Evolutionary conservation across 2,113 vertebrate species (phyloP), one percentile per base, ranked within the genome.

Genomic region (Monopterus albus): DNA sequence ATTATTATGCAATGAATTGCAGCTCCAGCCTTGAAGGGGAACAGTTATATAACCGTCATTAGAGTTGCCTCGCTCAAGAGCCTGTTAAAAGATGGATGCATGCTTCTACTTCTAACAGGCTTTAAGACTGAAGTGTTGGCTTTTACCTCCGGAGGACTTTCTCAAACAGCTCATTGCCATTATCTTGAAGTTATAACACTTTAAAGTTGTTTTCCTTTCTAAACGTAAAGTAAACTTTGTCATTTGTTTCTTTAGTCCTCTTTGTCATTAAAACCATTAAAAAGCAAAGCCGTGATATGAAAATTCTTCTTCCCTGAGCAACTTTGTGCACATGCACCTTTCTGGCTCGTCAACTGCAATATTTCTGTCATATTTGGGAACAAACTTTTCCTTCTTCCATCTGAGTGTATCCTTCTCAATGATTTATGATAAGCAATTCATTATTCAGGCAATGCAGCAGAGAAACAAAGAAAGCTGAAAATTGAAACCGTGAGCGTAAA

Each of bases 381-480:
- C 75, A 80, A 84, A 84, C 72, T 82, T 81, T 70, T 80, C 78
- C 71, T 55, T 71, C 83, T 82, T 57, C 46, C 69, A 26, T 68
- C 67, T 14, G 67, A 84, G 58, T n/a, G 58, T 36, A 23, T 67
- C 55, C 79, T 26, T 28, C 66, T 93, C 65, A 87, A 92, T 86
- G 84, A 92, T 92, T 91, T 75, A 92, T 89, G 87, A 73, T 39
- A 6, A 62, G 18, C n/a, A n/a, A 85, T 93, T 83, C 87, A 93
- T 91, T 91, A 92, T 93, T 93, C 80, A 93, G 72, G 60, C 47
- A 10, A 72, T 68, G 82, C 88, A 86, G 85, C 72, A 56, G 72
- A 66, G 56, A 51, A 84, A 81, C 49, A 76, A 42, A 75, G 72
- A 64, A 51, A 73, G 73, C 38, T 29, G 47, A 76, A 79, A 79